phyloP scores from a whole-genome alignment of 2,797 vertebrate species.

The Platyrinchus mystaceus region DNA sequence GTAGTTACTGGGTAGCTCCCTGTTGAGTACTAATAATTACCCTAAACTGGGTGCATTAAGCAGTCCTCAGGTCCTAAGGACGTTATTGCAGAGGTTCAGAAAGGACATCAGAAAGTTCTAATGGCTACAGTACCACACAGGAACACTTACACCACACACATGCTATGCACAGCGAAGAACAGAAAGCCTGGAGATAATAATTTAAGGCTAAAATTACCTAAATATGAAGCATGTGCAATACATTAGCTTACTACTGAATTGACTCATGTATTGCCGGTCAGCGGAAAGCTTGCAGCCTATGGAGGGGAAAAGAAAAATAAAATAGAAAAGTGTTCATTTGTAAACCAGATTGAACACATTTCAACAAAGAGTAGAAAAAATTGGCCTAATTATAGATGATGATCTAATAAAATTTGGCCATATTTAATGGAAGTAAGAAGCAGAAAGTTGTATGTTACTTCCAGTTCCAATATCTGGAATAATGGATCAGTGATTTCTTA shows the following conservation, averaged over 20 bases:
- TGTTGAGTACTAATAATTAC: conserved; percentile 52
- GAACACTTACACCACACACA: not conserved
- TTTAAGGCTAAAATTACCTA: conserved; percentile 15
- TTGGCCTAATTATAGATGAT: conserved; percentile 33
- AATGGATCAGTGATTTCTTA: not conserved
- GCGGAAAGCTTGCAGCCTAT: not conserved
- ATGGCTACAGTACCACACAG: conserved; percentile 1
- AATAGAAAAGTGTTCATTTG: not conserved
- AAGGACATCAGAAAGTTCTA: conserved; percentile 54
- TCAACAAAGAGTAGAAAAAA: conserved; percentile 51
- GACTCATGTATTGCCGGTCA: not conserved
- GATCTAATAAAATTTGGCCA: conserved; percentile 28
- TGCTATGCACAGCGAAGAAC: not conserved
- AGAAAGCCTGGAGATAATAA: not conserved
- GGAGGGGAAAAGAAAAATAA: not conserved
- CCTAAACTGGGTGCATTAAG: conserved; percentile 55
- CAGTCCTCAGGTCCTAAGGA: not conserved
- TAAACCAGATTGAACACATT: conserved; percentile 42
- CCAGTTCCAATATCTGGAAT: conserved; percentile 5
- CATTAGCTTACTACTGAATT: conserved; percentile 6
- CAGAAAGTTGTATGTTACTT: conserved; percentile 23
- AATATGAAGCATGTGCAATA: conserved; percentile 11
- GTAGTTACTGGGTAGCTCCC: not conserved
- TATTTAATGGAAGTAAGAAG: conserved; percentile 46
- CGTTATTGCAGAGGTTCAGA: conserved; percentile 36